Base-by-base conservation (phyloP, 2,113 vertebrate species). In the Strix aluco region DNA sequence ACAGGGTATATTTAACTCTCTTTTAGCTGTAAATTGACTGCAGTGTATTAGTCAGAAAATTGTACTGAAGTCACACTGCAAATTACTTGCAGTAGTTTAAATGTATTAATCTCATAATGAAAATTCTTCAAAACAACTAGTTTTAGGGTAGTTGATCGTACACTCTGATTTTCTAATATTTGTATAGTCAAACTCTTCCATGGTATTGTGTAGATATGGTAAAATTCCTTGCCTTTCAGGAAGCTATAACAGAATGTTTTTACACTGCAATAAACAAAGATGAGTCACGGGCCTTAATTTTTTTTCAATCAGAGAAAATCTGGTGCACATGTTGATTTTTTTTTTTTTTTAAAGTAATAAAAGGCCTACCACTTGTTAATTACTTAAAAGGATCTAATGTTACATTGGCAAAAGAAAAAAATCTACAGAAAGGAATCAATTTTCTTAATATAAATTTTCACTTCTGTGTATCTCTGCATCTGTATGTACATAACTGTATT, bases 371-470 rank as follows among this genome's bases (percentile, higher is more conserved):
- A 2, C 40, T 5, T 20, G 19, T 21, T 36, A 86, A 30, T 81
- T 27, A 32, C 32, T 85, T 38, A 2, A 8, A 30, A n/a, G 10
- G 13, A 12, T 15, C 5, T 81, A 49, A 11, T 0, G 0, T 80
- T 36, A 4, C 10, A 11, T 0, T 62, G 71, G 25, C 71, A 44
- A 25, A 61, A 49, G 11, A 25, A 29, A 18, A 18, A 3, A 4
- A 7, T 5, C 7, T 34, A 6, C 34, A 22, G 58, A 27, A 69
- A 10, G 55, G 17, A 46, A 1, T 58, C 6, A 0, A 0, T 62
- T 47, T 74, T 47, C 44, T 83, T 11, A 91, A 38, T 11, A 13
- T 1, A 2, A 1, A 0, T 40, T 91, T 62, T 61, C 51, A 16
- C 22, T 67, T 67, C 2, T 46, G 6, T 30, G 6, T 70, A 38